Conservation (phyloP, 2,797 vertebrate species). For the Gouania willdenowi region DNA sequence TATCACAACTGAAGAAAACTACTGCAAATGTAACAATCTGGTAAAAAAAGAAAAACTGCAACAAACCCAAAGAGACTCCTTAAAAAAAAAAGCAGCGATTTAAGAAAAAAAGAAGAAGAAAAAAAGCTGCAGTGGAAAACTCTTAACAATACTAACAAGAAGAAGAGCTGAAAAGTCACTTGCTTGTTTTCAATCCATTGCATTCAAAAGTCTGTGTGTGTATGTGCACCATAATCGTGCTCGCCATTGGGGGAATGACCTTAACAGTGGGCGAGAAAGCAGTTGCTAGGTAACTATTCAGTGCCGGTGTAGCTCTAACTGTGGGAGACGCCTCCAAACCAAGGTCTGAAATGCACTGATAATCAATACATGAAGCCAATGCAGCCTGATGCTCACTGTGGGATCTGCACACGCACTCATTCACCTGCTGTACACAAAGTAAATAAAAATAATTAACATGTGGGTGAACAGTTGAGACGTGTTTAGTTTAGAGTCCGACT, state of each 20-base stretch:
- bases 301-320: slow-evolving; percentile 11
- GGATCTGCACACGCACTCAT: too few species aligned
- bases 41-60: too few species aligned
- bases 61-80: too few species aligned
- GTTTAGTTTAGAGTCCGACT: too few species aligned
- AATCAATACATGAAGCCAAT: slow-evolving; percentile 20
- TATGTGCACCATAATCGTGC: neutral
- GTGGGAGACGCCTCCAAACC: slow-evolving; percentile 10
- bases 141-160: neutral
- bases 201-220: neutral
- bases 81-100: neutral
- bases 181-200: neutral
- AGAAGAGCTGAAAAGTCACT: slow-evolving; percentile 2
- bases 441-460: too few species aligned
- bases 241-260: slow-evolving; percentile 46
- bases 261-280: slow-evolving; percentile 48
- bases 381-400: too few species aligned
- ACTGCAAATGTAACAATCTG: too few species aligned
- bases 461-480: too few species aligned
- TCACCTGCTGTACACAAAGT: too few species aligned
- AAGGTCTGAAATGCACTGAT: neutral
- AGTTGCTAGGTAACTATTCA: slow-evolving; percentile 62
- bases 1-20: too few species aligned
- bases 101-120: neutral
- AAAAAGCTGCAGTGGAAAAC: neutral